Evolutionary conservation across 1,140 invertebrate species (phyloP).

Genomic region (Ceratitis capitata): DNA sequence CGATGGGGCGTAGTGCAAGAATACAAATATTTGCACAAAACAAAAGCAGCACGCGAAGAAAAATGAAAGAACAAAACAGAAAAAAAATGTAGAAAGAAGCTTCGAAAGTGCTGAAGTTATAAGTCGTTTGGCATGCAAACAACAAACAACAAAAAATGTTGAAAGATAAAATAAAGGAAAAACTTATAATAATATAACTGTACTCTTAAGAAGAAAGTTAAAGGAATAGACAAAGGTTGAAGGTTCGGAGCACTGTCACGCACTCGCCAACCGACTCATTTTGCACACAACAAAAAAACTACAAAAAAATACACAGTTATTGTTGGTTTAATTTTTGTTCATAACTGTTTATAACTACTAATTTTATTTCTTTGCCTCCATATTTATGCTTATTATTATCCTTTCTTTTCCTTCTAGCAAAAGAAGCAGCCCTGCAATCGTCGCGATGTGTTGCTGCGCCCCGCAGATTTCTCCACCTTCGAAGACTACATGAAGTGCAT

Average conservation of each 20-base stretch:
- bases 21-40: neutral
- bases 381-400: too few species aligned
- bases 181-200: neutral
- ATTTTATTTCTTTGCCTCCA: neutral
- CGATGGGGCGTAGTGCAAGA: neutral
- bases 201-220: neutral
- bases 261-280: neutral
- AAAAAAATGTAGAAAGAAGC: neutral
- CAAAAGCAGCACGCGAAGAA: neutral
- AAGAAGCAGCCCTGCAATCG: neutral
- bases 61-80: neutral
- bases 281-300: too few species aligned
- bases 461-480: neutral
- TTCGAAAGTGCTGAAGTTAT: constrained; percentile 22
- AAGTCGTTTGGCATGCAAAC: constrained; percentile 3
- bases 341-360: neutral
- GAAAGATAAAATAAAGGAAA: neutral
- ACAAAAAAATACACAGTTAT: too few species aligned
- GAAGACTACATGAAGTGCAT: constrained; percentile 43
- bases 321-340: neutral
- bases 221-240: neutral
- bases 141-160: neutral
- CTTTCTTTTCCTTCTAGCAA: neutral
- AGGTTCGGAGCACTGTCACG: neutral
- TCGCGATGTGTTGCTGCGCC: neutral